A percentile compares a stretch with the other conserved stretches of the same genome.
phyloP scores from a whole-genome alignment of 2,888 invertebrate genomes.

The Dromius quadrimaculatus region DNA sequence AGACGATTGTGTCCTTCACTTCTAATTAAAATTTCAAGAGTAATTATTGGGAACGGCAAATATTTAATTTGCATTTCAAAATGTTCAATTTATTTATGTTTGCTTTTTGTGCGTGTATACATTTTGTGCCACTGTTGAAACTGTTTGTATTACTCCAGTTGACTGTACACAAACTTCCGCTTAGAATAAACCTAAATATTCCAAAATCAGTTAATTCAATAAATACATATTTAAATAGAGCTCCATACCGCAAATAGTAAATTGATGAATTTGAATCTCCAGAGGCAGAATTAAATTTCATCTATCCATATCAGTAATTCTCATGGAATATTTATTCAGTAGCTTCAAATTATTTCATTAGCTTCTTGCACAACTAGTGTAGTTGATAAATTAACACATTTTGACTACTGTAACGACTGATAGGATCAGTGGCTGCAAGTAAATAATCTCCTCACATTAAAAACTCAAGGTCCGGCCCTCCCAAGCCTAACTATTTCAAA shows the following conservation, averaged over 20 bases:
- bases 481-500: no score
- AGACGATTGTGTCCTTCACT: constrained; percentile 28
- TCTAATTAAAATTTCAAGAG: constrained; percentile 51
- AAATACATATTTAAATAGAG: constrained; percentile 43
- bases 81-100: constrained; percentile 52
- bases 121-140: constrained; percentile 7
- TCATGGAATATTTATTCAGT: no score
- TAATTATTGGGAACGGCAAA: constrained; percentile 47
- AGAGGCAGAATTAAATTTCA: not conserved
- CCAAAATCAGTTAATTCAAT: constrained; percentile 22
- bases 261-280: not conserved
- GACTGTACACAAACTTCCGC: constrained; percentile 5
- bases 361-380: no score
- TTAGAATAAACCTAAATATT: constrained; percentile 21
- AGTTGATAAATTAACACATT: no score
- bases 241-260: not conserved
- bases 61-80: constrained; percentile 49
- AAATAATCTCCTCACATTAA: no score
- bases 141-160: constrained; percentile 8
- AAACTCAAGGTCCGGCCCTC: no score
- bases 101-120: constrained; percentile 40
- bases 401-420: no score
- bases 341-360: no score
- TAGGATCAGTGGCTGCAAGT: no score
- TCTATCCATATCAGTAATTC: no score